These are phyloP conservation scores for Indicator indicator DNA, from an alignment of 2,113 vertebrate species.

Conservation along the genomic window DNA sequence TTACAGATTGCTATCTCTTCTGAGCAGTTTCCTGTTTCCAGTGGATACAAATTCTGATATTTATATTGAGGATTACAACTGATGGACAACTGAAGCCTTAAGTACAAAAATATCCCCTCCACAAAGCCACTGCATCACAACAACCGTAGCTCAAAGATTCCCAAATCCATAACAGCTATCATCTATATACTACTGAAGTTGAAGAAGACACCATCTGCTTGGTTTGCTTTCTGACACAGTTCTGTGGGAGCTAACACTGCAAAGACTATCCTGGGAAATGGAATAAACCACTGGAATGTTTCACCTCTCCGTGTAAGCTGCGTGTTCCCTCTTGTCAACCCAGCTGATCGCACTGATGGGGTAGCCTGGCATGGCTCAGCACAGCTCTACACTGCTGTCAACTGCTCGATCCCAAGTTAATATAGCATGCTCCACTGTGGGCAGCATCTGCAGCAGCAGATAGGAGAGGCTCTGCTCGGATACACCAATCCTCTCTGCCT, in stretches of 20 bases:
- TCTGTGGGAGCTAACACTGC: neutral
- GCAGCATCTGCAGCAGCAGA: neutral
- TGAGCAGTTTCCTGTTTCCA: neutral
- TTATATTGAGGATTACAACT: neutral
- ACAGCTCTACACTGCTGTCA: neutral
- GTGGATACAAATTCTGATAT: neutral
- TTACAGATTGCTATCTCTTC: neutral
- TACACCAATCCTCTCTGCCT: accelerated
- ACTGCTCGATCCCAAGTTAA: accelerated
- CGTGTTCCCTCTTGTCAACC: neutral
- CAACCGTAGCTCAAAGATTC: neutral
- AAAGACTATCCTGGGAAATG: neutral
- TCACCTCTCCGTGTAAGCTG: neutral
- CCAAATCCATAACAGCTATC: neutral
- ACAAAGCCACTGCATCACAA: neutral
- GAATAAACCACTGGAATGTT: neutral
- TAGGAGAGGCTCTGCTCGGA: neutral
- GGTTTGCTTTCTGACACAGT: neutral
- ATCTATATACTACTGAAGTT: neutral
- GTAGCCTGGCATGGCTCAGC: neutral
- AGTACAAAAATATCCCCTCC: neutral
- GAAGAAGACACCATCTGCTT: neutral
- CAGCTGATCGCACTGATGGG: neutral
- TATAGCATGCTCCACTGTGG: accelerated
- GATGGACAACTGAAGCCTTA: neutral